Evolutionary conservation across 2,797 vertebrate genomes (phyloP).

Genomic region (Urocyon cinereoargenteus): DNA sequence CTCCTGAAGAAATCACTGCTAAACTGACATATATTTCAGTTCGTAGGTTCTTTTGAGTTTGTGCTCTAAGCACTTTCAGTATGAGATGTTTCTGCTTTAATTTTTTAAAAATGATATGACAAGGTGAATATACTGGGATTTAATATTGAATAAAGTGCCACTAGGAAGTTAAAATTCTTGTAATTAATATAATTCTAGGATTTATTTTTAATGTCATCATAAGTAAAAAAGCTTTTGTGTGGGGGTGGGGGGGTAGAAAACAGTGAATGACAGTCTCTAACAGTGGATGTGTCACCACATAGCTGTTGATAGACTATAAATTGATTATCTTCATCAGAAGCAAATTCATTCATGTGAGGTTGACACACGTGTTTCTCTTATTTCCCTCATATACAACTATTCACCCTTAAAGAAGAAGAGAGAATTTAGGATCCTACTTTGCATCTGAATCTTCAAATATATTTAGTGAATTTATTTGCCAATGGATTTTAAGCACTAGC

Average conservation of each 20-base stretch:
- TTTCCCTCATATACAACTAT: not conserved
- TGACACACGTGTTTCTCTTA: not conserved
- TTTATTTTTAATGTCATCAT: not conserved
- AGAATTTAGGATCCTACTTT: constrained; percentile 32
- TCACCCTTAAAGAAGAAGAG: not conserved
- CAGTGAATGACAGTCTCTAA: not conserved
- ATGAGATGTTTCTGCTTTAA: not conserved
- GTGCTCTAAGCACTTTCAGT: not conserved
- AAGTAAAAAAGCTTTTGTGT: not conserved
- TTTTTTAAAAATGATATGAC: constrained; percentile 29
- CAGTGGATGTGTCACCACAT: not conserved
- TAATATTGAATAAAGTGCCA: not conserved
- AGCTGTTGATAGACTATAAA: not conserved
- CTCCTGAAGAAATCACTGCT: constrained; percentile 20
- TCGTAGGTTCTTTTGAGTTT: not conserved
- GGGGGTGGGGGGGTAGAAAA: not conserved
- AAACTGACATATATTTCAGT: not conserved
- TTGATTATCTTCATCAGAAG: not conserved
- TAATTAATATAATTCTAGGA: not conserved
- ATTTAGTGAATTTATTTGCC: constrained; percentile 25
- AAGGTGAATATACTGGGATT: not conserved
- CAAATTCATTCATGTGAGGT: not conserved
- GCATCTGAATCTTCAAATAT: constrained; percentile 38
- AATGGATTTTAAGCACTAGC: not conserved
- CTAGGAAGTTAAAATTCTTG: not conserved